These are phyloP conservation scores for Bacillus rossius DNA, from an alignment of 1,140 invertebrate species.

Conservation along the genomic window DNA sequence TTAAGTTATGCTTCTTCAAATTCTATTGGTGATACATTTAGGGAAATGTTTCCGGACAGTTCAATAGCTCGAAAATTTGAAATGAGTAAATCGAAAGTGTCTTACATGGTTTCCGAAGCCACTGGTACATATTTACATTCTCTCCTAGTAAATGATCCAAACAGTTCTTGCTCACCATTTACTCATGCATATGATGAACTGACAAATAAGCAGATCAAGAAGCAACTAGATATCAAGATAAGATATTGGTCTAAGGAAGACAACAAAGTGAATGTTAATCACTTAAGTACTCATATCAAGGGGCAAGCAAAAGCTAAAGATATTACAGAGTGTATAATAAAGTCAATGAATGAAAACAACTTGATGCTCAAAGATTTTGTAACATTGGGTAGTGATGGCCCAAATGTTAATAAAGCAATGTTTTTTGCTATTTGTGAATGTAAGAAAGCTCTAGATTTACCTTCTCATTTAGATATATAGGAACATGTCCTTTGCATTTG, in stretches of 20 bases:
- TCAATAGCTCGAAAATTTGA: background rate
- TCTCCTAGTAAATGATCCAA: slow-evolving; percentile 14
- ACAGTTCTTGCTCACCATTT: slow-evolving; percentile 6
- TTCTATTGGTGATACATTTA: slow-evolving; percentile 7
- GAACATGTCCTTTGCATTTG: slow-evolving; percentile 6
- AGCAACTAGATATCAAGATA: slow-evolving; percentile 21
- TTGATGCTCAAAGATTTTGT: slow-evolving; percentile 12
- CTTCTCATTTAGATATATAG: slow-evolving; percentile 3
- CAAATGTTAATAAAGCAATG: slow-evolving; percentile 27
- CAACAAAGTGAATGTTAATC: slow-evolving; percentile 14
- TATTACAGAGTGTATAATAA: slow-evolving; percentile 10
- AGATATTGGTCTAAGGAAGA: slow-evolving; percentile 23
- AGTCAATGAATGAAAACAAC: slow-evolving; percentile 14
- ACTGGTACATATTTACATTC: slow-evolving; percentile 23
- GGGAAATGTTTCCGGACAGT: slow-evolving; percentile 12
- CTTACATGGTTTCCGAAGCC: slow-evolving; percentile 24
- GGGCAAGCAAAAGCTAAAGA: slow-evolving; percentile 17
- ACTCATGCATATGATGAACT: slow-evolving; percentile 23
- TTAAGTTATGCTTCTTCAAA: slow-evolving; percentile 12
- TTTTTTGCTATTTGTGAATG: slow-evolving; percentile 5
- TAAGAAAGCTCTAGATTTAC: background rate
- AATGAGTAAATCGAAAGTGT: slow-evolving; percentile 14
- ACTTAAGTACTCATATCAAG: slow-evolving; percentile 24
- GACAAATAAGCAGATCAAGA: slow-evolving; percentile 18
- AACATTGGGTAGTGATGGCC: slow-evolving; percentile 25